phyloP scores from a whole-genome alignment of 2,888 invertebrate genomes.

The Slavum lentiscoides region DNA sequence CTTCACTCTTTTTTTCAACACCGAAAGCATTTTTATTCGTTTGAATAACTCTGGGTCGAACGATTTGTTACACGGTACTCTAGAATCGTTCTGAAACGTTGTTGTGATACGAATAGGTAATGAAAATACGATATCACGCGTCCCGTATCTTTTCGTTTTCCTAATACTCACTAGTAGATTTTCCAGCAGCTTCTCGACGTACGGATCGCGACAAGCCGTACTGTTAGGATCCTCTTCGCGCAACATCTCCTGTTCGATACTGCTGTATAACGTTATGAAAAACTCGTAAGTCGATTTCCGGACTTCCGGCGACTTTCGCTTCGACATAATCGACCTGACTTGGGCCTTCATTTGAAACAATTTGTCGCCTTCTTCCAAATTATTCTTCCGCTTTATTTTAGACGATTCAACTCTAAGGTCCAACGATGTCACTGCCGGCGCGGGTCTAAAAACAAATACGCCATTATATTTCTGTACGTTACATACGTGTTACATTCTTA shows the following conservation, averaged over 20 bases:
- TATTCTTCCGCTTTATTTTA: neutral
- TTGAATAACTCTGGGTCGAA: conserved; percentile 19
- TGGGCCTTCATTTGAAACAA: conserved; percentile 2
- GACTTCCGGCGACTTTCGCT: conserved; percentile 2
- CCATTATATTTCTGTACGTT: no score
- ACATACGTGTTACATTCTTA: no score
- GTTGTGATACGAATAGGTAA: no score
- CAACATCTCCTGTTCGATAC: conserved; percentile 48
- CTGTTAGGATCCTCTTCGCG: conserved; percentile 36
- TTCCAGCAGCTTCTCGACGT: conserved; percentile 23
- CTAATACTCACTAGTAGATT: conserved; percentile 15
- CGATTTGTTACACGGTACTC: neutral
- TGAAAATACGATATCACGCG: no score
- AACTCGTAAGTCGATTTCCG: conserved; percentile 17
- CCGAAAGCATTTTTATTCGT: conserved; percentile 35
- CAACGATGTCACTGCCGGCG: conserved; percentile 3
- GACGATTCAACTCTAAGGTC: conserved; percentile 28
- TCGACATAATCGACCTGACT: conserved; percentile 19
- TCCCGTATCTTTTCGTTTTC: no score
- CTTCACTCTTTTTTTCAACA: conserved; percentile 43
- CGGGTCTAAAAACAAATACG: neutral
- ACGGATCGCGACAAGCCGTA: conserved; percentile 36
- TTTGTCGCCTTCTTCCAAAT: neutral
- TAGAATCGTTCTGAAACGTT: conserved; percentile 11
- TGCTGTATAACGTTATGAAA: conserved; percentile 13